A percentile compares a stretch with the other conserved stretches of the same genome.
Evolutionary conservation across 2,888 invertebrate species (phyloP).

Genomic region (Pristionchus entomophagus): DNA sequence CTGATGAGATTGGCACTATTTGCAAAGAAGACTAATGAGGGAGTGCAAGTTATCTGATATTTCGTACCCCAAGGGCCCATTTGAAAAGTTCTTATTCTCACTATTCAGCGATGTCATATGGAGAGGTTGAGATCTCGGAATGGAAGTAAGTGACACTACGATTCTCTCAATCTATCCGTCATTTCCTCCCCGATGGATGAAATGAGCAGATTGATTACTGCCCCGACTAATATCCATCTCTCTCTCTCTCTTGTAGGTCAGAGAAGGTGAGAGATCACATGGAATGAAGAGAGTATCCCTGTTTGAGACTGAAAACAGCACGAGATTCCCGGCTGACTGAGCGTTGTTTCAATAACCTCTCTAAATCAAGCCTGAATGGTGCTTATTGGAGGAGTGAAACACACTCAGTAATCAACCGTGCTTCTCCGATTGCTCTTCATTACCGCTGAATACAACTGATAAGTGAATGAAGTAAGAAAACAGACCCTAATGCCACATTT

Average conservation of each 20-base stretch:
- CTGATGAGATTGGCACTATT: not conserved
- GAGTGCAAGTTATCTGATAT: not conserved
- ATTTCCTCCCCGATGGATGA: conserved; percentile 5
- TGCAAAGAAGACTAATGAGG: not conserved
- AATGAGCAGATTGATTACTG: not conserved
- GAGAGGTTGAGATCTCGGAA: not conserved
- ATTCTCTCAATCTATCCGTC: not conserved
- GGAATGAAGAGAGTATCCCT: not conserved
- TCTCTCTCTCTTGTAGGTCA: not conserved
- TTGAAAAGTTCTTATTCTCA: no score
- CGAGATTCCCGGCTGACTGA: not conserved
- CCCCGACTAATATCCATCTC: not conserved
- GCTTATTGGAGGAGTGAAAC: not conserved
- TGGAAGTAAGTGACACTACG: not conserved
- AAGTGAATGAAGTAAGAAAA: no score
- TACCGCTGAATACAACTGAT: not conserved
- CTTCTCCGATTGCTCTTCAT: not conserved
- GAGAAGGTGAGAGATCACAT: not conserved
- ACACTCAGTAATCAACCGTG: no score
- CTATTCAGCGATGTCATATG: no score
- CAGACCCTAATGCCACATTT: no score
- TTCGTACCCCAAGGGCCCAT: no score
- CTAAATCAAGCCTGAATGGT: not conserved
- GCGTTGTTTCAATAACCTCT: no score
- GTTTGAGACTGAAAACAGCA: no score